Base-by-base conservation (phyloP, 1,140 invertebrate species). In the Araneus ventricosus region DNA sequence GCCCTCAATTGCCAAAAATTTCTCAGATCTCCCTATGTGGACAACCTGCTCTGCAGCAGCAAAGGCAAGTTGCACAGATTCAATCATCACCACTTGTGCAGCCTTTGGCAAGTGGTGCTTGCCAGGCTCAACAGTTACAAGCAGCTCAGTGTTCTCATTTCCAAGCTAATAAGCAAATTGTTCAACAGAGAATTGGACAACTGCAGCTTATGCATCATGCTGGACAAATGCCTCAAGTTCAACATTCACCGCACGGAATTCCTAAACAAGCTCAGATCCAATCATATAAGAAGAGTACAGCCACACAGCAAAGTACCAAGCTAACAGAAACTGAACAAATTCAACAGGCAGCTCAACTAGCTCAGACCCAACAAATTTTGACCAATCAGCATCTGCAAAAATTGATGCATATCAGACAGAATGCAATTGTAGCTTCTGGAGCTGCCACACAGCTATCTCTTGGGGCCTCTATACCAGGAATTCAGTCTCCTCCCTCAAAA, bases 331-430 rank as follows among this genome's bases (percentile, higher is more conserved):
- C 84, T 57, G 91, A 93, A n/a, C 61, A 86, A 75, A 59, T 84
- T 30, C 91, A 93, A 61, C 90, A 92, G 30, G 79, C 59, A 85
- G 90, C 90, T 75, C 90, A 92, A 37, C 24, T 92, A 20, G 90
- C 90, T 52, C 90, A 92, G 70, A 92, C 80, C 24, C 90, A 92
- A 27, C 91, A 93, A 34, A 57, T 93, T 57, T 34, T 93, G n/a
- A 45, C 91, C n/a, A 93, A 93, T 41, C 91, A 93, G 67, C 91
- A 93, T 34, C 37, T 93, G 41, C 91, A 92, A 41, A 93, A 93
- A 20, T 37, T 93, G 24, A 93, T 93, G 57, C 91, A 93, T 17
- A 79, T 93, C n/a, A 14, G 91, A 39, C 91, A 93, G 63, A 93
- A 80, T 93, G 85, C 91, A n/a, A 88, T 88, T 59, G 85, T 52